Evolutionary conservation across 2,797 vertebrate species (phyloP), one percentile per base, ranked within the genome.

Genomic region (Smutsia temminckii): DNA sequence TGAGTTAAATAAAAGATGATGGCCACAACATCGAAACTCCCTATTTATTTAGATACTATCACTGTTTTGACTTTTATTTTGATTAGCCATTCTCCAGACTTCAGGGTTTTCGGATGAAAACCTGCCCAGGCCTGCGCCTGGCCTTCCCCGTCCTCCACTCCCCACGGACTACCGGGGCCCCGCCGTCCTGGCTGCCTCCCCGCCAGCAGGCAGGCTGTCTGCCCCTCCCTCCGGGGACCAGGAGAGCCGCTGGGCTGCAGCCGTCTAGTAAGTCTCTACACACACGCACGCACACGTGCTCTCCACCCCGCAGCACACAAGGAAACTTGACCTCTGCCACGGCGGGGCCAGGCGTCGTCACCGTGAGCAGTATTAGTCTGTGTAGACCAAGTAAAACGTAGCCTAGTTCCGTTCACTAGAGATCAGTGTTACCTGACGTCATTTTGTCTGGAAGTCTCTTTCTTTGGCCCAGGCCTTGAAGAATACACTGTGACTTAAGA

Each of bases 401-500:
- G 99, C 99, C 98, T 98, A 98, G 98, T 98, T 98, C 98, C 98
- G 98, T 97, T 98, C 99, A 98, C 98, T 98, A 98, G 97, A 97
- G 97, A 97, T 98, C 98, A 98, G 96, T 98, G 98, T 99, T 98
- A 98, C 98, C 98, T 97, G 97, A 98, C 94, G 97, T 98, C 98
- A 98, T 98, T 98, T 98, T 95, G 97, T 98, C 98, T 97, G 98
- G 97, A 97, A 98, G 98, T 98, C 97, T 72, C 61, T 97, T 85
- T 97, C 93, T 95, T 81, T 96, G 98, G 98, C 98, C 98, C 98
- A 97, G 97, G 98, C 98, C 98, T 98, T 97, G 98, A 98, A 98
- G 98, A 98, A 97, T 97, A 99, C 99, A 99, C 99, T 99, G 99
- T 99, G 99, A 99, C 98, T 98, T 98, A 98, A 98, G 98, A 98